A percentile compares a stretch with the other conserved stretches of the same genome.
These are phyloP conservation scores for Bostrychus sinensis DNA, from an alignment of 2,113 vertebrate genomes.

Conservation along the genomic window DNA sequence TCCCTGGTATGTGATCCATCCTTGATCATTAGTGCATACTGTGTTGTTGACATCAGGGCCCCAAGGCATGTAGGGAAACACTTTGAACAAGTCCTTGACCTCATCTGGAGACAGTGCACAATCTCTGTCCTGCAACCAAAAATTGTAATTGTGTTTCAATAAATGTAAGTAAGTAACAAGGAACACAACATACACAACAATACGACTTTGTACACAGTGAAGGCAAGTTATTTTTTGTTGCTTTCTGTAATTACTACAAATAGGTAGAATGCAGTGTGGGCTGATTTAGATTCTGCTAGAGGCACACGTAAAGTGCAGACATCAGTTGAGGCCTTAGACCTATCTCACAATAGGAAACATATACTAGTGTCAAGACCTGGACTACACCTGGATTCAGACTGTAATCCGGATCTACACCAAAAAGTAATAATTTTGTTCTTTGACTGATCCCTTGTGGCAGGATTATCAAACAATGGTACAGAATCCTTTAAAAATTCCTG, in stretches of 20 bases:
- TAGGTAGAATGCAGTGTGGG: too few species aligned
- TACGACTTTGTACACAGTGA: background rate
- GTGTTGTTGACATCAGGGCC: conserved; percentile 98
- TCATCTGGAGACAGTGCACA: conserved; percentile 95
- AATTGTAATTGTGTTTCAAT: background rate
- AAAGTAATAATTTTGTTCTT: too few species aligned
- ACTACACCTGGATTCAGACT: too few species aligned
- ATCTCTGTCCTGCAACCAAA: conserved; percentile 88
- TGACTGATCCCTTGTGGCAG: too few species aligned
- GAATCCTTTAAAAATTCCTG: too few species aligned
- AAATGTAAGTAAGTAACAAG: accelerated
- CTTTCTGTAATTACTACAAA: background rate
- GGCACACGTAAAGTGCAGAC: too few species aligned
- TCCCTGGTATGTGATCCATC: conserved; percentile 98
- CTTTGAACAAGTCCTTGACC: conserved; percentile 95
- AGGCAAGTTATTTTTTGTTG: background rate
- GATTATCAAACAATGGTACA: too few species aligned
- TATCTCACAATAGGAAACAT: too few species aligned
- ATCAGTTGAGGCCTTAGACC: too few species aligned
- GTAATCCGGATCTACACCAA: too few species aligned
- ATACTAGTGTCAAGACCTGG: too few species aligned
- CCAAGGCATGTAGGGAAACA: conserved; percentile 99
- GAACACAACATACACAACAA: background rate
- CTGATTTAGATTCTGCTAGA: too few species aligned
- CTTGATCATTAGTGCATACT: conserved; percentile 93